A percentile compares a stretch with the other conserved stretches of the same genome.
phyloP scores from a whole-genome alignment of 2,797 vertebrate genomes.

The Melanotaenia trifasciata region DNA sequence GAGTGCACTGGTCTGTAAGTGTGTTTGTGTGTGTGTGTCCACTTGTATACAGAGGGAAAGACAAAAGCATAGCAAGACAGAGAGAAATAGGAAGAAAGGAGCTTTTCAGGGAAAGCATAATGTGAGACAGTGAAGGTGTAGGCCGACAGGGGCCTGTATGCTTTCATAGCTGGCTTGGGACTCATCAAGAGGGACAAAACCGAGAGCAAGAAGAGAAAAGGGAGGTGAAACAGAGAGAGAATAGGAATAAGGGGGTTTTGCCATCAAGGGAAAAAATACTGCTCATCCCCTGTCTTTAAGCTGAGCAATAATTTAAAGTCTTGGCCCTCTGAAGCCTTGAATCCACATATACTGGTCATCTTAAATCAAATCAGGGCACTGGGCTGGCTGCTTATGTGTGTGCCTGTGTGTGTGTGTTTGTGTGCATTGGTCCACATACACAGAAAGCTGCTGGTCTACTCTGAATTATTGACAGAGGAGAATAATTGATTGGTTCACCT shows the following conservation, averaged over 20 bases:
- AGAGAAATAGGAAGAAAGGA: conserved; percentile 8
- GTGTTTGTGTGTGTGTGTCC: conserved; percentile 25
- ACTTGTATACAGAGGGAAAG: conserved; percentile 16
- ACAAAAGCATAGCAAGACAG: conserved; percentile 47
- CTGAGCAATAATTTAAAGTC: conserved; percentile 82
- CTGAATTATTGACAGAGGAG: conserved; percentile 83
- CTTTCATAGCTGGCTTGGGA: conserved; percentile 31
- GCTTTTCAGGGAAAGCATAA: conserved; percentile 29
- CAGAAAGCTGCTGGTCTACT: conserved; percentile 62
- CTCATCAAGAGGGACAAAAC: conserved; percentile 35
- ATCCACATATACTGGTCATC: conserved; percentile 82
- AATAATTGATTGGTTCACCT: conserved; percentile 86
- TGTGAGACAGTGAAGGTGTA: conserved; percentile 36
- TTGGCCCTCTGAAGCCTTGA: conserved; percentile 74
- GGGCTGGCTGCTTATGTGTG: conserved; percentile 42
- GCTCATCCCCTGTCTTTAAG: conserved; percentile 73
- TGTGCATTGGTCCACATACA: conserved; percentile 42
- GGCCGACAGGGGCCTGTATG: conserved; percentile 18
- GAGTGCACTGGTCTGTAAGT: conserved; percentile 14
- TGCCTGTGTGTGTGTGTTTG: conserved; percentile 38
- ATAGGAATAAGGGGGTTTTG: conserved; percentile 55
- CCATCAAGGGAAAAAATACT: conserved; percentile 60
- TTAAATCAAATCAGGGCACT: conserved; percentile 83
- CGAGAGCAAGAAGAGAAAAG: conserved; percentile 37
- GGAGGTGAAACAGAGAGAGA: conserved; percentile 18